Percentiles rank a stretch among this genome's conserved stretches.
phyloP scores from a whole-genome alignment of 2,113 vertebrate genomes.

The Ailurus styani region DNA sequence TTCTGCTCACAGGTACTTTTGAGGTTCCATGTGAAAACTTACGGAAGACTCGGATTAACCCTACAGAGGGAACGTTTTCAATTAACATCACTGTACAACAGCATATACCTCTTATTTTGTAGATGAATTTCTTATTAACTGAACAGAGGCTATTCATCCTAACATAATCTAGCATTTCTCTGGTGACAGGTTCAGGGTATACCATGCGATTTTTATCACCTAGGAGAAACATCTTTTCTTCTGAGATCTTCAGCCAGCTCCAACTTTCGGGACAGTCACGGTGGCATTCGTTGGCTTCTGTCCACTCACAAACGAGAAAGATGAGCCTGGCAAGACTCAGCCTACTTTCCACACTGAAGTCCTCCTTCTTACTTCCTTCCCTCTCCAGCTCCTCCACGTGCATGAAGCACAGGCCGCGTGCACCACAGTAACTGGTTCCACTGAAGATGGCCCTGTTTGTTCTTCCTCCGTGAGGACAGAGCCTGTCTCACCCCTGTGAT shows the following conservation, averaged over 20 bases:
- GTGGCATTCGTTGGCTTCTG: not conserved
- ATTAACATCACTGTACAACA: not conserved
- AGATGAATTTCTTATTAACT: not conserved
- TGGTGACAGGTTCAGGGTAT: not conserved
- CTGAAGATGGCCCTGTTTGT: rapidly evolving
- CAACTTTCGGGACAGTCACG: not conserved
- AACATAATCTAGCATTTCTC: not conserved
- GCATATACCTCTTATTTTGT: not conserved
- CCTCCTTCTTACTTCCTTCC: not conserved
- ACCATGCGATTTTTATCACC: not conserved
- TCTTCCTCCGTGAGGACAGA: not conserved
- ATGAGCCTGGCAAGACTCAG: not conserved
- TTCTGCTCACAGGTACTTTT: not conserved
- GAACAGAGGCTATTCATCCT: not conserved
- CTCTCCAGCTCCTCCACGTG: not conserved
- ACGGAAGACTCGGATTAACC: not conserved
- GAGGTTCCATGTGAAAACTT: not conserved
- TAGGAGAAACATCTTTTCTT: not conserved
- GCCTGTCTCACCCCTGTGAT: not conserved
- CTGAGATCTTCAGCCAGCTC: not conserved
- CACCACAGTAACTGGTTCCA: not conserved
- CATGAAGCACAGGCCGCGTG: rapidly evolving
- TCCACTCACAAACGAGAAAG: not conserved
- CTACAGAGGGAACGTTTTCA: not conserved
- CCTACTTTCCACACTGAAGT: not conserved